Conservation (phyloP, 2,888 invertebrate species). For the Eurytoma californica region DNA sequence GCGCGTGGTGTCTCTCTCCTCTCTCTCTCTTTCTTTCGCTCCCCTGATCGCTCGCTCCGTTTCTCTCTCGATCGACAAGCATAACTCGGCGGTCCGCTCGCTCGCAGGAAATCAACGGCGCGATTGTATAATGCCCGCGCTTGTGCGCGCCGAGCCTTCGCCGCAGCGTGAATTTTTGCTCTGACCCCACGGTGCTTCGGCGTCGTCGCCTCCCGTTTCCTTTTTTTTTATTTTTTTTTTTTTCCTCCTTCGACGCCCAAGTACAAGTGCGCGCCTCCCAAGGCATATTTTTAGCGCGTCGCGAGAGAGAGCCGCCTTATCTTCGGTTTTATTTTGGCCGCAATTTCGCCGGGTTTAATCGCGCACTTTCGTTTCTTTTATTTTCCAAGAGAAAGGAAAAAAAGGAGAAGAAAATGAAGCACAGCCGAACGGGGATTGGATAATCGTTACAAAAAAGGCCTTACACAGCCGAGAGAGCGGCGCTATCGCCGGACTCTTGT, state of each 20-base stretch:
- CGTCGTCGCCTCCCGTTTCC: not conserved
- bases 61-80: slow-evolving; percentile 29
- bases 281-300: too few species aligned
- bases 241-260: too few species aligned
- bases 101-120: slow-evolving; percentile 47
- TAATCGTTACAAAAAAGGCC: slow-evolving; percentile 8
- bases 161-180: too few species aligned
- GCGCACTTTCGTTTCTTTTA: too few species aligned
- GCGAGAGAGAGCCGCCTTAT: too few species aligned
- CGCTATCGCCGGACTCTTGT: not conserved
- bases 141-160: not conserved
- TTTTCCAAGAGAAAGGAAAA: too few species aligned
- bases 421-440: not conserved
- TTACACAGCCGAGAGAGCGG: not conserved
- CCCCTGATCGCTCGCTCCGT: not conserved
- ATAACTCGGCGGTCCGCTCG: slow-evolving; percentile 23
- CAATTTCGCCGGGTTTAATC: too few species aligned
- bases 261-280: too few species aligned
- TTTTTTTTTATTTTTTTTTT: not conserved
- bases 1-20: slow-evolving; percentile 29
- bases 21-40: slow-evolving; percentile 21
- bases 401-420: too few species aligned
- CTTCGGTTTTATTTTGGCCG: too few species aligned
- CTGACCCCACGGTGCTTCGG: too few species aligned
- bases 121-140: slow-evolving; percentile 47